Base-by-base conservation (phyloP, 2,113 vertebrate species). In the Pteruthius melanotis region DNA sequence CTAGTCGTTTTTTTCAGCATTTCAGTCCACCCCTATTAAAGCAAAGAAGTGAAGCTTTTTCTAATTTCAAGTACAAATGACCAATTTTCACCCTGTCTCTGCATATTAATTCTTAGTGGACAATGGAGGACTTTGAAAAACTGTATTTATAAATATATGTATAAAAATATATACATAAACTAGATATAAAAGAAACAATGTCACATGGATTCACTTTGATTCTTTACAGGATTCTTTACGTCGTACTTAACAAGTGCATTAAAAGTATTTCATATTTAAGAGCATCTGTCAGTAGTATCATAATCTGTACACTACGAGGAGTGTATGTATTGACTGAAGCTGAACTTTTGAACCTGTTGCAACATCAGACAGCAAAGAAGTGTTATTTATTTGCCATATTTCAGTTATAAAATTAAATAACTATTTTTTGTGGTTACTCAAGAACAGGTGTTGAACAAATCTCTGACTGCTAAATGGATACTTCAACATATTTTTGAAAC, bases 341-440 rank as follows among this genome's bases (percentile, higher is more conserved):
- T 97, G 97, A 98, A 98, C 97, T 98, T 97, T 96, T 97, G 96
- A 98, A 98, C 97, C 90, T 96, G 91, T 97, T 98, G 96, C 94
- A 94, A 80, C 75, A 96, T 70, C 93, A 85, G 65, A 97, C 94
- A 95, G 61, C 59, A 91, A 97, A 96, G 60, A 97, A 94, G 87
- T 91, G 61, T 95, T 97, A 96, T 98, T 97, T 98, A 95, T 97
- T 97, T 98, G 77, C 92, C 82, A 89, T 97, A 89, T 42, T 96
- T 75, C 86, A 97, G 96, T 97, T 97, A 96, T 97, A 96, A 98
- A 98, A 96, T 96, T 95, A 97, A 98, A 97, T 96, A 96, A 85
- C 84, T 96, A 88, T 95, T 97, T 93, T 49, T 87, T 96, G 53
- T 91, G 91, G 90, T 96, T 96, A 95, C 78, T 96, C 89, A 96